phyloP scores from a whole-genome alignment of 37 sponge, comb jelly and placozoan genomes.

The Corticium candelabrum region DNA sequence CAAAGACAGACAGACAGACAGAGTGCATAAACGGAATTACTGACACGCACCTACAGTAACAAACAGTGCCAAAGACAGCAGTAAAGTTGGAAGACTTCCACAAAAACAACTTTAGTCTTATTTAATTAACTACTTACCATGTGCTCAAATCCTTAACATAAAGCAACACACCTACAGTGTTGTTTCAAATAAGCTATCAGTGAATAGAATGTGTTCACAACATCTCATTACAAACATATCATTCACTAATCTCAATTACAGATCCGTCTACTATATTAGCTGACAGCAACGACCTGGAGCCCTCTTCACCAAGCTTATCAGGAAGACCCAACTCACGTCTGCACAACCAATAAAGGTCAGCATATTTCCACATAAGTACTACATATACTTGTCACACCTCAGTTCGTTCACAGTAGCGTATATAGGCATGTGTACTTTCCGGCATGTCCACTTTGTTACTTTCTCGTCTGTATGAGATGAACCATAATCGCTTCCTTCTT shows the following conservation, averaged over 20 bases:
- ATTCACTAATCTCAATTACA: no score
- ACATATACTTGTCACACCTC: neutral
- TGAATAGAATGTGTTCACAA: no score
- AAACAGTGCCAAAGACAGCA: neutral
- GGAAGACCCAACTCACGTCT: neutral
- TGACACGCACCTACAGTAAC: neutral
- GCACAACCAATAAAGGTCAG: neutral
- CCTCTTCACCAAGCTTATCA: neutral
- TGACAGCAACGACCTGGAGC: neutral
- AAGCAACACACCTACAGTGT: no score
- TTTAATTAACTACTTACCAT: no score
- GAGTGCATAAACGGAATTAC: neutral
- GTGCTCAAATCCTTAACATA: no score
- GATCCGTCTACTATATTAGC: neutral
- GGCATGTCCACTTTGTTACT: neutral
- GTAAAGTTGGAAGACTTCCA: neutral
- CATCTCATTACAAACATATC: no score
- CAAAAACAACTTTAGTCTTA: neutral
- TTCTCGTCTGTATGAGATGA: no score
- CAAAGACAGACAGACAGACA: neutral
- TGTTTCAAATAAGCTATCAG: no score
- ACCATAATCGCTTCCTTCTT: no score
- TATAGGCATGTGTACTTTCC: neutral
- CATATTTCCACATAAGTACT: neutral
- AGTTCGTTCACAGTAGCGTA: neutral